Base-by-base conservation (phyloP, 1,140 invertebrate species). In the Heterodera schachtii region DNA sequence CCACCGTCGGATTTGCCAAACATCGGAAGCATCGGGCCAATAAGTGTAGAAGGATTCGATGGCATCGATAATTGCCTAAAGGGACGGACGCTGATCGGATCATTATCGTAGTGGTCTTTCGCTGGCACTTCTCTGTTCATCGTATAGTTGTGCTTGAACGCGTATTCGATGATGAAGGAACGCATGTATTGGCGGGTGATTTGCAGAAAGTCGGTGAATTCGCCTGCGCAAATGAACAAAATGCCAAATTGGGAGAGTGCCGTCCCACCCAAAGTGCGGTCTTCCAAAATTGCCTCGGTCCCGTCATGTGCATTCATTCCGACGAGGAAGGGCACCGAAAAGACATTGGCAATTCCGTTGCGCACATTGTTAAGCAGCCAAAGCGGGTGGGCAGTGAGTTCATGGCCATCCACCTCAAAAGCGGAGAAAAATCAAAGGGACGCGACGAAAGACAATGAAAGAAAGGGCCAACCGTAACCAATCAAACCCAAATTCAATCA, bases 91-190 rank as follows among this genome's bases (percentile, higher is more conserved):
- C 31, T 7, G 16, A 21, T 46, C 7, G 7, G 19, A 46, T 71
- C 13, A 19, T 19, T 31, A n/a, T n/a, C n/a, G n/a, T n/a, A n/a
- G n/a, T 49, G 31, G 71, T n/a, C 31, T 76, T 43, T 66, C 5
- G 11, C 11, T 75, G 3, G 41, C n/a, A 70, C 77, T 76, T 89
- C 88, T 69, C 84, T 84, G 71, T 89, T 89, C 87, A 89, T 89
- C 41, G 89, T 90, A 79, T 89, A 89, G 66, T 89, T 89, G 74
- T 90, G 88, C 31, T 84, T 81, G 73, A 86, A 90, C 3, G 84
- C 83, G 74, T 89, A 89, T 76, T 89, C 88, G 64, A 88, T 77
- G 8, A 85, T 75, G 49, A 82, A 90, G 47, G 80, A 83, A 19
- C 80, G 84, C 79, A 90, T 75, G 44, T 88, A 89, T 49, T 75